Conservation (phyloP, 2,113 vertebrate species). For the Empidonax traillii region DNA sequence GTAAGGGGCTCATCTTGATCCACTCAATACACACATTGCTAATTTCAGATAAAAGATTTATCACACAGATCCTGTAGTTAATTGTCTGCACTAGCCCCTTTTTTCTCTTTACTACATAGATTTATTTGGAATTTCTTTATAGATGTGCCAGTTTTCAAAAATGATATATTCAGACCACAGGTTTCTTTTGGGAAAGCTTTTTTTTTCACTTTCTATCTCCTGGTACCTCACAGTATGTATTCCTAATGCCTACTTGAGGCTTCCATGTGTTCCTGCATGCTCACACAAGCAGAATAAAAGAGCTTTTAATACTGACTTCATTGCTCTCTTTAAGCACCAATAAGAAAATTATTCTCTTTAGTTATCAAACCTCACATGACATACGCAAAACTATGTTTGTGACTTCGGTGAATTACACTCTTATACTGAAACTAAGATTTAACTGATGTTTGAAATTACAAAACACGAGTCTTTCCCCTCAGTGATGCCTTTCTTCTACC, state of each 20-base stretch:
- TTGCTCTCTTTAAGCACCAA: not conserved
- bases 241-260: not conserved
- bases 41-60: conserved; percentile 52
- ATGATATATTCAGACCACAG: not conserved
- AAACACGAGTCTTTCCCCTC: not conserved
- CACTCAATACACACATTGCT: conserved; percentile 48
- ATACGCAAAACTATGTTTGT: not conserved
- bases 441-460: not conserved
- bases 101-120: not conserved
- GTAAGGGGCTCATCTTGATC: conserved; percentile 59
- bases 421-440: not conserved
- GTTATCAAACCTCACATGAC: not conserved
- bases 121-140: conserved; percentile 53
- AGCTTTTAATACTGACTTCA: not conserved
- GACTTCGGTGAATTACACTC: not conserved
- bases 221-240: not conserved
- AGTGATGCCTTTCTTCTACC: not conserved
- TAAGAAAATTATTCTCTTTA: conserved; percentile 19
- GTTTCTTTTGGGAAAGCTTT: not conserved
- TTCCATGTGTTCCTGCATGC: not conserved
- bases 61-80: not conserved
- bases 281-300: conserved; percentile 13
- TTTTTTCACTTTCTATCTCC: not conserved
- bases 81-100: not conserved
- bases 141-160: conserved; percentile 39